A percentile compares a stretch with the other conserved stretches of the same genome.
Evolutionary conservation across 2,797 vertebrate species (phyloP).

Genomic region (Enteromius anoplus): DNA sequence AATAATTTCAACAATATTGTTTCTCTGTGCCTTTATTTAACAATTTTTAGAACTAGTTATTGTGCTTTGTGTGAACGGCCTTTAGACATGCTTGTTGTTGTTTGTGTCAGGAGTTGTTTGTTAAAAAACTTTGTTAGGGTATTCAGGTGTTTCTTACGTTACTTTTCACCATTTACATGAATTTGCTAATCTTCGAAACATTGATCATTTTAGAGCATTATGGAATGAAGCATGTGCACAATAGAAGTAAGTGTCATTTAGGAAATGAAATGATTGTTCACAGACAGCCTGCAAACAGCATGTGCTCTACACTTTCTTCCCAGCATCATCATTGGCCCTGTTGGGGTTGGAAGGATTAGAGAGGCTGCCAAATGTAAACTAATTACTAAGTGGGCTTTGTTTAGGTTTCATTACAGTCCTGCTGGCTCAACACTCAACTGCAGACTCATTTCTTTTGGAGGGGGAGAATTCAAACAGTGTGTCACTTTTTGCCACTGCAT

Average conservation of each 20-base stretch:
- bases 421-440: constrained; percentile 41
- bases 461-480: constrained; percentile 32
- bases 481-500: constrained; percentile 9
- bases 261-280: background rate
- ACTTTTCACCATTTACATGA: background rate
- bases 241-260: background rate
- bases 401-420: constrained; percentile 42
- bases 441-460: constrained; percentile 20
- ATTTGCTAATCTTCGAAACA: background rate
- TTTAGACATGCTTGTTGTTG: background rate
- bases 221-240: constrained; percentile 2
- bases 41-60: too few species aligned
- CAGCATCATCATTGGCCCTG: constrained; percentile 23
- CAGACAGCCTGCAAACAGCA: constrained; percentile 24
- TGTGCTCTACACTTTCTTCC: constrained; percentile 11
- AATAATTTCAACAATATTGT: too few species aligned
- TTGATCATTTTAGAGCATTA: background rate
- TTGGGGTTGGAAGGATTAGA: constrained; percentile 22
- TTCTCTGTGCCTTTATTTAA: too few species aligned
- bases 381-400: constrained; percentile 50
- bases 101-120: constrained; percentile 13
- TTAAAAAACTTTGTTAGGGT: background rate
- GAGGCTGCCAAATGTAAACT: constrained; percentile 44
- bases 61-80: too few species aligned
- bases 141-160: background rate